Evolutionary conservation across 2,888 invertebrate species (phyloP).

Genomic region (Hypena proboscidalis): DNA sequence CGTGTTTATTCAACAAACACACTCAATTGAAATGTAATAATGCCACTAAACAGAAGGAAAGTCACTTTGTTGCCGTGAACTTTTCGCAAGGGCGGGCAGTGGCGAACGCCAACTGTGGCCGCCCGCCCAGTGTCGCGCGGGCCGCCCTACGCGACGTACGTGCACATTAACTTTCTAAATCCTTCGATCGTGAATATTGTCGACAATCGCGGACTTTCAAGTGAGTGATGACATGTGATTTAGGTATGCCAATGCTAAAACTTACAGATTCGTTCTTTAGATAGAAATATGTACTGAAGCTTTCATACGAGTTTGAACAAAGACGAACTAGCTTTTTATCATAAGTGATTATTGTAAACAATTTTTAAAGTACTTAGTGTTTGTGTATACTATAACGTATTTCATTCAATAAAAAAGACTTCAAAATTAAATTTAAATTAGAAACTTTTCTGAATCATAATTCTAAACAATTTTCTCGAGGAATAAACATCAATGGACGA

Average conservation of each 20-base stretch:
- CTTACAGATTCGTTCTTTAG: constrained; percentile 11
- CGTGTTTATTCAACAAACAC: constrained; percentile 58
- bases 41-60: constrained; percentile 66
- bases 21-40: constrained; percentile 65
- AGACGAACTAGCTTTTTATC: too few relatives aligned
- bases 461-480: too few relatives aligned
- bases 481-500: constrained; percentile 1
- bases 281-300: constrained; percentile 4
- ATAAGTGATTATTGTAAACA: too few relatives aligned
- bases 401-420: too few relatives aligned
- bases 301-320: too few relatives aligned
- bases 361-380: too few relatives aligned
- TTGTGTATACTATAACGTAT: too few relatives aligned
- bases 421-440: too few relatives aligned
- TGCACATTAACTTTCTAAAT: constrained; percentile 44
- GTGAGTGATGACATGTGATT: constrained; percentile 44
- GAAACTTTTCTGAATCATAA: too few relatives aligned
- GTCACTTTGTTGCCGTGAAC: constrained; percentile 75
- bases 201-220: constrained; percentile 49
- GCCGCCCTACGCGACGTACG: constrained; percentile 69
- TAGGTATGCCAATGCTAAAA: constrained; percentile 9
- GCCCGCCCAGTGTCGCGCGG: constrained; percentile 78
- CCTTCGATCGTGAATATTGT: constrained; percentile 53
- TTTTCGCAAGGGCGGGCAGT: constrained; percentile 72
- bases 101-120: constrained; percentile 44